Conservation (phyloP, 2,797 vertebrate genomes). For the Coluber constrictor region DNA sequence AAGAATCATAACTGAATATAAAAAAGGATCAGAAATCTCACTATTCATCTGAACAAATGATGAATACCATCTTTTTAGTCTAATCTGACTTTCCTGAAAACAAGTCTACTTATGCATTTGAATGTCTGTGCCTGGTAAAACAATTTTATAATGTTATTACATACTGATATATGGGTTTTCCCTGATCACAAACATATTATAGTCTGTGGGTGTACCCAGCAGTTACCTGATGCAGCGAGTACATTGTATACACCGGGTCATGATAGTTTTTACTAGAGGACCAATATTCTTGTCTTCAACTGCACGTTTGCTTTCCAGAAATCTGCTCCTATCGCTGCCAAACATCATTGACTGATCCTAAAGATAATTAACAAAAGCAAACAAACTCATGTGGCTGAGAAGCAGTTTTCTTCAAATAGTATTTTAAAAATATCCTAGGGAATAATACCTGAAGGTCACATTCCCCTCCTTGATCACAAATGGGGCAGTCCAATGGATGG, state of each 20-base stretch:
- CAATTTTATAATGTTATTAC: neutral
- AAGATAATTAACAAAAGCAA: conserved; percentile 44
- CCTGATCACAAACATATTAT: neutral
- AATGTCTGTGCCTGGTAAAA: neutral
- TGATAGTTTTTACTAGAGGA: conserved; percentile 95
- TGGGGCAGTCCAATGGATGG: conserved; percentile 96
- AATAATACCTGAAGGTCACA: conserved; percentile 91
- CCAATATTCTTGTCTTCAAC: conserved; percentile 99
- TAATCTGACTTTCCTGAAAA: neutral
- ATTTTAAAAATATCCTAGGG: conserved; percentile 20
- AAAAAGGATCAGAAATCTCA: neutral
- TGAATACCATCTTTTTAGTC: neutral
- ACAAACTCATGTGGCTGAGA: conserved; percentile 28
- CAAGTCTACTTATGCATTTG: neutral
- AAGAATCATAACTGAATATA: neutral
- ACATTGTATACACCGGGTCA: conserved; percentile 98
- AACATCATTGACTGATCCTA: conserved; percentile 92
- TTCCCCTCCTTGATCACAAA: conserved; percentile 98
- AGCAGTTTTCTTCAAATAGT: neutral
- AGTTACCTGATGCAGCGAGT: conserved; percentile 92
- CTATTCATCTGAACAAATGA: neutral
- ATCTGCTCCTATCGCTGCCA: conserved; percentile 93
- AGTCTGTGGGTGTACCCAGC: neutral
- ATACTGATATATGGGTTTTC: neutral
- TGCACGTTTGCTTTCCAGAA: conserved; percentile 89